These are phyloP conservation scores for Cynaeus angustus DNA, from an alignment of 2,888 invertebrate genomes.

Conservation along the genomic window DNA sequence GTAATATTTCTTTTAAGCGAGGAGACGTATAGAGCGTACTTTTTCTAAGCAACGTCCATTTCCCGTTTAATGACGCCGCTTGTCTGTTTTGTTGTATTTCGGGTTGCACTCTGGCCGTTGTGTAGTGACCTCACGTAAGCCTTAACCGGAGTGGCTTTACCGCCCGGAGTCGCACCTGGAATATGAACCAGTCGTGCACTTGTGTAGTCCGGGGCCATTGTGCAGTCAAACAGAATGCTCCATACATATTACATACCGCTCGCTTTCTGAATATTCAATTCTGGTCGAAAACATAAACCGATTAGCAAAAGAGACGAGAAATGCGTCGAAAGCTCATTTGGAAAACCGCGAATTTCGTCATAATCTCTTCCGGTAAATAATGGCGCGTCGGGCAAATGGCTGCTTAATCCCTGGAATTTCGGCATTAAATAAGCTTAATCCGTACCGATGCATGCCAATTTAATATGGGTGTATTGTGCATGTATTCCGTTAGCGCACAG, in stretches of 20 bases:
- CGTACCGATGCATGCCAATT: constrained; percentile 62
- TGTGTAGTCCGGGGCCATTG: constrained; percentile 40
- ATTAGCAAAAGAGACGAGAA: constrained; percentile 23
- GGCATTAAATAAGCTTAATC: constrained; percentile 63
- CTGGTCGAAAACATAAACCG: constrained; percentile 32
- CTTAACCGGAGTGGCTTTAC: constrained; percentile 51
- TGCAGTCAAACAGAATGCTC: constrained; percentile 45
- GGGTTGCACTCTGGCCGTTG: constrained; percentile 28
- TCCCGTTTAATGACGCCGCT: constrained; percentile 6
- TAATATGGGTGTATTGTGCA: constrained; percentile 64
- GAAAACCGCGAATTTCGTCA: constrained; percentile 46
- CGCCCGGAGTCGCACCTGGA: constrained; percentile 54
- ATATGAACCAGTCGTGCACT: constrained; percentile 50
- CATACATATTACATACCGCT: constrained; percentile 49
- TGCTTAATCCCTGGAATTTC: constrained; percentile 50
- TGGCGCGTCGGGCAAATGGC: constrained; percentile 37
- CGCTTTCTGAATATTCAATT: constrained; percentile 52
- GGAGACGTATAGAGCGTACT: neutral
- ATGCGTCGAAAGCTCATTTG: constrained; percentile 42
- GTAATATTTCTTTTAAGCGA: too few relatives aligned
- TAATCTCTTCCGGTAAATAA: constrained; percentile 45
- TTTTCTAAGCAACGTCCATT: neutral
- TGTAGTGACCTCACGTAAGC: constrained; percentile 51
- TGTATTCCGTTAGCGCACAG: constrained; percentile 54
- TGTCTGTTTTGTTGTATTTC: constrained; percentile 24